Percentiles rank a stretch among this genome's conserved stretches.
These are phyloP conservation scores for Serilophus lunatus DNA, from an alignment of 2,113 vertebrate species.

Conservation along the genomic window DNA sequence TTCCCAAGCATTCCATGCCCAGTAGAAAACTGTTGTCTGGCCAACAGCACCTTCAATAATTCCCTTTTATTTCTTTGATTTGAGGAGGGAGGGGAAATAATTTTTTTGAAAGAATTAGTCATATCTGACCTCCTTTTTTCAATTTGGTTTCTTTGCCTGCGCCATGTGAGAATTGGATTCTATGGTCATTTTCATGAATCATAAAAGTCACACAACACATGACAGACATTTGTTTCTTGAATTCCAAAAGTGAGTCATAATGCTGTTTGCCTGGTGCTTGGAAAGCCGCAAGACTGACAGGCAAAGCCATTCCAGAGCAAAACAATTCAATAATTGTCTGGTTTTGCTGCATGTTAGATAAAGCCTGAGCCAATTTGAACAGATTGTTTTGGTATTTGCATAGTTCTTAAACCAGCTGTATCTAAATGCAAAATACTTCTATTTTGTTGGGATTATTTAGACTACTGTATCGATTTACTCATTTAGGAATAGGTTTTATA, in stretches of 20 bases:
- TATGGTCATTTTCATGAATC: background rate
- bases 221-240: background rate
- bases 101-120: background rate
- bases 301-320: constrained; percentile 3
- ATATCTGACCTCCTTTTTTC: background rate
- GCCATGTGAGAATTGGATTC: background rate
- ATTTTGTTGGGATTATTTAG: background rate
- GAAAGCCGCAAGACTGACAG: background rate
- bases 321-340: constrained; percentile 8
- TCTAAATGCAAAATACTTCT: background rate
- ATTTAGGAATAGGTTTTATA: background rate
- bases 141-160: background rate
- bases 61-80: background rate
- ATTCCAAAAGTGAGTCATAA: constrained; percentile 39
- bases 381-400: background rate
- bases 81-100: background rate
- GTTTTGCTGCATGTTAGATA: background rate
- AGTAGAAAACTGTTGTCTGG: background rate
- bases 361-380: background rate
- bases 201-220: background rate
- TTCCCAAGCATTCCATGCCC: background rate
- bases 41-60: background rate
- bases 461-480: background rate
- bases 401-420: background rate
- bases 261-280: background rate